Evolutionary conservation across 2,888 invertebrate genomes (phyloP).

Genomic region (Andrena hattorfiana): DNA sequence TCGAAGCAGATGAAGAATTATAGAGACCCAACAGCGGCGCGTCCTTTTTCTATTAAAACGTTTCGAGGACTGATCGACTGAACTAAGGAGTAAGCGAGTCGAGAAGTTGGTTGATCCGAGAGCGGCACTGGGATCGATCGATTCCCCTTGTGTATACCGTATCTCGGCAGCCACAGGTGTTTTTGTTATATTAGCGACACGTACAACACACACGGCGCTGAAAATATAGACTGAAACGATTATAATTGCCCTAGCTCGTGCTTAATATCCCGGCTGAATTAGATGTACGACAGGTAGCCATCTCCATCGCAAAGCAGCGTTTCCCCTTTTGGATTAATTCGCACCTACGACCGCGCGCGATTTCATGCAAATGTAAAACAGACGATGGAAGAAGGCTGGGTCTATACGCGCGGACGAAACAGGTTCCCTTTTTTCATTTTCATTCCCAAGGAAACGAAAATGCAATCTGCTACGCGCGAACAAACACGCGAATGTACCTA

Average conservation of each 20-base stretch:
- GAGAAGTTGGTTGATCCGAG: conserved; percentile 2
- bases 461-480: background rate
- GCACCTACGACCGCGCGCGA: background rate
- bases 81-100: background rate
- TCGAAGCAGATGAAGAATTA: background rate
- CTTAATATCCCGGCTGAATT: conserved; percentile 37
- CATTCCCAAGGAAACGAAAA: background rate
- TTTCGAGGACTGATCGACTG: background rate
- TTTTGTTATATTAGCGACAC: conserved; percentile 77
- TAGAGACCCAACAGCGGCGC: no score
- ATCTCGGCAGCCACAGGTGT: conserved; percentile 77
- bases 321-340: conserved; percentile 43
- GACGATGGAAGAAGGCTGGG: background rate
- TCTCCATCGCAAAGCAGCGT: conserved; percentile 25
- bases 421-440: background rate
- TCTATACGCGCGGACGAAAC: background rate
- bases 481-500: background rate
- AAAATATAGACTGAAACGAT: conserved; percentile 31
- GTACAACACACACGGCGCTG: conserved; percentile 20
- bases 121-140: conserved; percentile 41
- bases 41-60: background rate
- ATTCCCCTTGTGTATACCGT: conserved; percentile 41
- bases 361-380: conserved; percentile 1
- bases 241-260: conserved; percentile 20
- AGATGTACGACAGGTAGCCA: conserved; percentile 40